These are phyloP conservation scores for Idris sp. DNA, from an alignment of 1,140 invertebrate genomes.

Conservation along the genomic window DNA sequence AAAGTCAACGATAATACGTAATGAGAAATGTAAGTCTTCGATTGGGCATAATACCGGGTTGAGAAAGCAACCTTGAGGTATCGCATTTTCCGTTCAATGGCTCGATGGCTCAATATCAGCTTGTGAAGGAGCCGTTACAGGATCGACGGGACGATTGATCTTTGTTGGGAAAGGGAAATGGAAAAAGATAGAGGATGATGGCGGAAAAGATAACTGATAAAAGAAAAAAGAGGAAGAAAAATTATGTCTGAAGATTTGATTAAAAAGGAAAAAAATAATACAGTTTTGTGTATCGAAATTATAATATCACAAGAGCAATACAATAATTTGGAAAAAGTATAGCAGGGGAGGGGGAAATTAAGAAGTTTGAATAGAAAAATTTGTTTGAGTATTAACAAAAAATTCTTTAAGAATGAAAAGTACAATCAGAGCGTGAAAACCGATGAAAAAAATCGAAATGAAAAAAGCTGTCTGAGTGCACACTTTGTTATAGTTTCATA, in stretches of 20 bases:
- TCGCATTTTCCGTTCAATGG: slow-evolving; percentile 64
- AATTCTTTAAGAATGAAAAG: too few relatives aligned
- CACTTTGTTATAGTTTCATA: too few relatives aligned
- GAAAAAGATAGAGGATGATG: slow-evolving; percentile 20
- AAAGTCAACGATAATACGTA: slow-evolving; percentile 38
- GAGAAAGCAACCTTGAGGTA: slow-evolving; percentile 34
- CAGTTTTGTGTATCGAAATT: too few relatives aligned
- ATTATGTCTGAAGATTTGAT: slow-evolving; percentile 8
- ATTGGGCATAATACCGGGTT: slow-evolving; percentile 26
- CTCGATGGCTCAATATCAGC: slow-evolving; percentile 46
- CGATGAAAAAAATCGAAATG: too few relatives aligned
- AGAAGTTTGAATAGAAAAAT: too few relatives aligned
- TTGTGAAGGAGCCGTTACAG: slow-evolving; percentile 24
- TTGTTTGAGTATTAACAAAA: too few relatives aligned
- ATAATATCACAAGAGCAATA: too few relatives aligned
- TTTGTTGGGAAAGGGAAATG: slow-evolving; percentile 18
- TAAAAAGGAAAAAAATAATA: slow-evolving; percentile 6
- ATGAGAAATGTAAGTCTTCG: slow-evolving; percentile 43
- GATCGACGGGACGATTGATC: slow-evolving; percentile 45
- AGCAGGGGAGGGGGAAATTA: too few relatives aligned
- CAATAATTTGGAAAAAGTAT: too few relatives aligned
- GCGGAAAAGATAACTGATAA: neutral
- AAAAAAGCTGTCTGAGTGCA: too few relatives aligned
- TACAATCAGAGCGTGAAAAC: too few relatives aligned
- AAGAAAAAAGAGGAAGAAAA: neutral